Evolutionary conservation across 2,888 invertebrate genomes (phyloP), one percentile per base, ranked within the genome.

Genomic region (Acleris emargana): DNA sequence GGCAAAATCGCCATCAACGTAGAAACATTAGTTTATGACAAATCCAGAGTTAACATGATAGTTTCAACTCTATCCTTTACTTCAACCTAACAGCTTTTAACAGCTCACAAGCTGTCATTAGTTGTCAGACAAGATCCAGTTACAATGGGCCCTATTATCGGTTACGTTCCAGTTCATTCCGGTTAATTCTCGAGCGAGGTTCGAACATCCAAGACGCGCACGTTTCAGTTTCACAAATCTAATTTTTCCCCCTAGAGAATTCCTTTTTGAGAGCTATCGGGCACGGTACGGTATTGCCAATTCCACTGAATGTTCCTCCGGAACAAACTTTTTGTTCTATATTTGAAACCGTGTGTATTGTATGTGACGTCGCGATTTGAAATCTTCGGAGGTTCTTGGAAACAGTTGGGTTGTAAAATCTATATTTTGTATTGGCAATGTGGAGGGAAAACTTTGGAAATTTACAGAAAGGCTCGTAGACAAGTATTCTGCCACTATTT

Each of bases 181-280:
- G 18, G 64, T 66, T 66, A 66, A 66, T 61, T 60, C 66, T 13
- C 55, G 16, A 38, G 38, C 25, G 58, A 42, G 18, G 52, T 64
- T 51, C 57, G 45, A 38, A 50, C 47, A 53, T 55, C 58, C 58
- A 66, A 72, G 68, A 69, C 72, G 76, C 72, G 81, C 89, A 88
- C 89, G 88, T 88, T 80, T 83, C 81, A 84, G 84, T 87, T 86
- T 84, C 86, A 77, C 85, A 91, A 90, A 91, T 91, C 88, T 87
- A 89, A 89, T 91, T 90, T 88, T 84, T 85, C 82, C 57, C 80
- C 70, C 69, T 76, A 72, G 73, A 78, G 81, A 82, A 87, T 88
- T 85, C 83, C 87, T 84, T 89, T 88, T 86, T 83, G 82, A 87
- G 82, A 86, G 84, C 87, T 85, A 86, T 86, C 80, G 82, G 74